phyloP scores from a whole-genome alignment of 2,797 vertebrate species.

The Acipenser ruthenus region DNA sequence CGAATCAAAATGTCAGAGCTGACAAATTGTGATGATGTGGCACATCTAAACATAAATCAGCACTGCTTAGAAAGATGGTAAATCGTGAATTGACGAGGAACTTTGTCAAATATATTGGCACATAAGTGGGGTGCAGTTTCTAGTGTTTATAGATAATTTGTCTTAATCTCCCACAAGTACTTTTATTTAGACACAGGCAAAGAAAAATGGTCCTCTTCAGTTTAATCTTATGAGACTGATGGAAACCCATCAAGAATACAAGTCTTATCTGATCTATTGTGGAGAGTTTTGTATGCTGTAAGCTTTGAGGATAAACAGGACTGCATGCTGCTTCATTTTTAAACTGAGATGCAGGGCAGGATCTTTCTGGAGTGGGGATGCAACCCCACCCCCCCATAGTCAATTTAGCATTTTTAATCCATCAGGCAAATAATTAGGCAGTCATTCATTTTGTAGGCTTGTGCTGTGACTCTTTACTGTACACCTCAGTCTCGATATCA shows the following conservation, averaged over 20 bases:
- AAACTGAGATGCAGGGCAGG: background rate
- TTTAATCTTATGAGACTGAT: conserved; percentile 34
- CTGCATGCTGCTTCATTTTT: background rate
- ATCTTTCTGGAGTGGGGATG: background rate
- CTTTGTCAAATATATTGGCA: conserved; percentile 38
- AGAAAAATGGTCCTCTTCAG: conserved; percentile 36
- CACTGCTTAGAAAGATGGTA: conserved; percentile 18
- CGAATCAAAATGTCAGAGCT: conserved; percentile 23
- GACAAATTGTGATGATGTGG: conserved; percentile 27
- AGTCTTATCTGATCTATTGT: conserved; percentile 10
- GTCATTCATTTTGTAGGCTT: too few species aligned
- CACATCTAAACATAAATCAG: conserved; percentile 15
- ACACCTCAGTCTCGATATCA: too few species aligned
- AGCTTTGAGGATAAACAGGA: background rate
- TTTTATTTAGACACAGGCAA: conserved; percentile 17
- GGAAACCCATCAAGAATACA: conserved; percentile 29
- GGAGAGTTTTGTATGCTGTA: conserved; percentile 13
- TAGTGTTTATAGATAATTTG: conserved; percentile 38
- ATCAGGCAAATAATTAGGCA: too few species aligned
- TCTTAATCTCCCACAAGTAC: conserved; percentile 35
- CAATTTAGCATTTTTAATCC: background rate
- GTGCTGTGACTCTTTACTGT: too few species aligned
- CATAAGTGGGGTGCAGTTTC: conserved; percentile 23
- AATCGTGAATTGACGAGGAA: conserved; percentile 32
- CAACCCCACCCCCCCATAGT: background rate